Conservation (phyloP, 2,113 vertebrate species). For the Chauna torquata region DNA sequence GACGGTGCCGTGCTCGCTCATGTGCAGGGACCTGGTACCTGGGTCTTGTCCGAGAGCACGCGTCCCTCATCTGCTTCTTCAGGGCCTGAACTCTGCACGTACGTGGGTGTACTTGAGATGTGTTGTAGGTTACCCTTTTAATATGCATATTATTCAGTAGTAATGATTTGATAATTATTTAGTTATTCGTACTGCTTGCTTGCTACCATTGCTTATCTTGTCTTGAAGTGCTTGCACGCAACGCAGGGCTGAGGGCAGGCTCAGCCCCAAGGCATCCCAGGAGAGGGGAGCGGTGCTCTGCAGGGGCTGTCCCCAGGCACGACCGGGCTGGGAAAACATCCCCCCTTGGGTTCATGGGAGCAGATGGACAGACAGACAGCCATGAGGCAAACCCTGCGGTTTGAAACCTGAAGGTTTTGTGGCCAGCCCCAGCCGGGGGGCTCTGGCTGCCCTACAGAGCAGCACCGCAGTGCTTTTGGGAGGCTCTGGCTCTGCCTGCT, state of each 20-base stretch:
- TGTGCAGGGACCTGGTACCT: too few species aligned
- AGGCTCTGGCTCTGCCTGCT: background rate
- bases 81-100: background rate
- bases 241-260: background rate
- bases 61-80: background rate
- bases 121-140: background rate
- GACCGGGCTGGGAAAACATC: background rate
- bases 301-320: background rate
- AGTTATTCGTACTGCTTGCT: background rate
- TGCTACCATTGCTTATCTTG: background rate
- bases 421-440: accelerated
- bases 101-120: background rate
- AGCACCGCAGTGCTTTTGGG: background rate
- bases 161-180: background rate
- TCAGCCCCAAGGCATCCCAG: background rate
- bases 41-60: too few species aligned
- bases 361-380: too few species aligned
- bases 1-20: background rate
- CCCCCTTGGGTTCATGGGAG: background rate
- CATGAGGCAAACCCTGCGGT: background rate
- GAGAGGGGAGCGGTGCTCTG: background rate
- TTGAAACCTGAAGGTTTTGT: background rate
- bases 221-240: background rate
- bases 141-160: background rate
- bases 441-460: background rate